Conservation (phyloP, 2,797 vertebrate species). For the Myoxocephalus aenaeus region DNA sequence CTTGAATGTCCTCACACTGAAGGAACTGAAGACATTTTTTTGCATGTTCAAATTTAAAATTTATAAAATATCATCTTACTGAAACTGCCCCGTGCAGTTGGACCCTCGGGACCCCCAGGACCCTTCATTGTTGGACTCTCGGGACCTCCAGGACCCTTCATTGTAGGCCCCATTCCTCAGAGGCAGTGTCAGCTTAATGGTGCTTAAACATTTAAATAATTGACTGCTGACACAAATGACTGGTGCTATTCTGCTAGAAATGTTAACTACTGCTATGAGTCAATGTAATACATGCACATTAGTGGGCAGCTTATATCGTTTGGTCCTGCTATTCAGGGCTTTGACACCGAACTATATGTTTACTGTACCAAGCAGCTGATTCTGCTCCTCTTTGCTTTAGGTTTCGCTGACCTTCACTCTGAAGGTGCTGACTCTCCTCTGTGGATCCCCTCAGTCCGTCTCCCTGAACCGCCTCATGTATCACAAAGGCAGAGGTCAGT, state of each 20-base stretch:
- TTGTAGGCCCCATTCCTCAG: background rate
- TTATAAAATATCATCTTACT: background rate
- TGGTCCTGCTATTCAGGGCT: background rate
- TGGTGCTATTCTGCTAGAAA: constrained; percentile 7
- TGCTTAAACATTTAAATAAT: constrained; percentile 1
- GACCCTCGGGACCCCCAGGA: background rate
- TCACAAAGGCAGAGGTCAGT: constrained; percentile 41
- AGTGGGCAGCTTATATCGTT: background rate
- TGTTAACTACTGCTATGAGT: background rate
- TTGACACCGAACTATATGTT: background rate
- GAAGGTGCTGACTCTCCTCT: constrained; percentile 31
- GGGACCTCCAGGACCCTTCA: background rate
- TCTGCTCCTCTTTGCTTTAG: constrained; percentile 33
- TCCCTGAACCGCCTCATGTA: background rate
- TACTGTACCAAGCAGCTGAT: background rate
- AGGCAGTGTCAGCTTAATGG: background rate
- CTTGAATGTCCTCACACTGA: background rate
- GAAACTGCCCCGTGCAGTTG: background rate
- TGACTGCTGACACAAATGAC: constrained; percentile 6
- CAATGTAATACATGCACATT: background rate
- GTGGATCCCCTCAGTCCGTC: constrained; percentile 16
- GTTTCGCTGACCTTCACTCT: constrained; percentile 33
- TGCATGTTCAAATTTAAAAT: background rate
- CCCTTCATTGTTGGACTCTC: background rate
- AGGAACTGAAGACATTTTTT: background rate